phyloP scores from a whole-genome alignment of 2,113 vertebrate species.

The Syrrhaptes paradoxus region DNA sequence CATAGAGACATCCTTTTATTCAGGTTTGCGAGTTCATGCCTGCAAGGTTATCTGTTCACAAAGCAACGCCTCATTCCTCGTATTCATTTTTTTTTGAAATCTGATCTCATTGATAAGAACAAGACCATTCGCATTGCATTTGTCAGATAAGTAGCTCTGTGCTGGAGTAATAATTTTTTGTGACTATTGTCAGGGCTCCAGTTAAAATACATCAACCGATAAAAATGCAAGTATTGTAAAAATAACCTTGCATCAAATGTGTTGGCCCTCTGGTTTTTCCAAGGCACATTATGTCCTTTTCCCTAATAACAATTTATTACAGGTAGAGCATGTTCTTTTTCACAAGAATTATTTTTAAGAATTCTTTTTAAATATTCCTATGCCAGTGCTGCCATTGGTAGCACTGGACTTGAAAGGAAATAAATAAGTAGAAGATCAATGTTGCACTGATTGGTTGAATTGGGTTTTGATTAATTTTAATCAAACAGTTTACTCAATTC shows the following conservation, averaged over 20 bases:
- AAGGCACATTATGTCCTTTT: slow-evolving; percentile 17
- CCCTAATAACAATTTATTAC: neutral
- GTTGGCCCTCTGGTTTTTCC: neutral
- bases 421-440: neutral
- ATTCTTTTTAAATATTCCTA: neutral
- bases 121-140: slow-evolving; percentile 64
- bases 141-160: slow-evolving; percentile 76
- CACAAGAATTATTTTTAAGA: neutral
- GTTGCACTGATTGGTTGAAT: neutral
- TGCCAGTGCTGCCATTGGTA: neutral
- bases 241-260: slow-evolving; percentile 73
- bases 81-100: slow-evolving; percentile 71
- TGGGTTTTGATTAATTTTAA: slow-evolving; percentile 44
- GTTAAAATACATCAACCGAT: slow-evolving; percentile 74
- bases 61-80: slow-evolving; percentile 62
- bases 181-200: slow-evolving; percentile 72
- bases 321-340: neutral
- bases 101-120: slow-evolving; percentile 79
- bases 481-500: neutral
- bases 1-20: slow-evolving; percentile 75
- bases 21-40: slow-evolving; percentile 74
- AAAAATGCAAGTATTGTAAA: slow-evolving; percentile 77
- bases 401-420: neutral
- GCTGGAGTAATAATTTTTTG: slow-evolving; percentile 75
- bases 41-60: slow-evolving; percentile 82